A percentile compares a stretch with the other conserved stretches of the same genome.
Conservation (phyloP, 30 jellyfish, hydroid and myxozoan species). For the Euphysa ruthae region DNA sequence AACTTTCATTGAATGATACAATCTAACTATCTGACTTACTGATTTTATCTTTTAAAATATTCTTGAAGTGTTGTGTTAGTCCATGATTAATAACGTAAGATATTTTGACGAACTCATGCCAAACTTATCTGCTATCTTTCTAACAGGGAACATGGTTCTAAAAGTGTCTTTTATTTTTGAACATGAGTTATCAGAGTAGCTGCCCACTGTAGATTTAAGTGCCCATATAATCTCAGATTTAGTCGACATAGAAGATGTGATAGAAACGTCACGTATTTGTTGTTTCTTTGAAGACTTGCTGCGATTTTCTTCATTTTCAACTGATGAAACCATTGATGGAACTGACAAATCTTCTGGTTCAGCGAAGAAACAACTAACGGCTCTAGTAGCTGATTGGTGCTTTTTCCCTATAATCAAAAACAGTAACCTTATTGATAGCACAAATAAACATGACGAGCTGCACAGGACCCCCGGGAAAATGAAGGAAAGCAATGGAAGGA, state of each 20-base stretch:
- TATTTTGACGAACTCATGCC: background rate
- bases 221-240: too few relatives aligned
- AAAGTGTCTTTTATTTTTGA: too few relatives aligned
- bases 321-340: background rate
- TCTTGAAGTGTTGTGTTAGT: background rate
- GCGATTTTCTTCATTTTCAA: background rate
- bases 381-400: background rate
- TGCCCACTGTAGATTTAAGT: too few relatives aligned
- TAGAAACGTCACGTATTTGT: background rate
- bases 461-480: too few relatives aligned
- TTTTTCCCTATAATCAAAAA: background rate
- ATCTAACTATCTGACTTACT: background rate
- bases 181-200: too few relatives aligned
- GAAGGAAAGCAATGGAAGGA: too few relatives aligned
- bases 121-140: background rate
- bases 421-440: too few relatives aligned
- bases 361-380: background rate
- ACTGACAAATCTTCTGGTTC: background rate
- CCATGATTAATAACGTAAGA: background rate
- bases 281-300: background rate
- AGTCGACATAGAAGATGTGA: background rate
- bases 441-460: too few relatives aligned
- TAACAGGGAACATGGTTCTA: conserved; percentile 1
- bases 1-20: conserved; percentile 1
- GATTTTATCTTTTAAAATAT: background rate